Evolutionary conservation across 2,888 invertebrate species (phyloP).

Genomic region (Andrena camellia): DNA sequence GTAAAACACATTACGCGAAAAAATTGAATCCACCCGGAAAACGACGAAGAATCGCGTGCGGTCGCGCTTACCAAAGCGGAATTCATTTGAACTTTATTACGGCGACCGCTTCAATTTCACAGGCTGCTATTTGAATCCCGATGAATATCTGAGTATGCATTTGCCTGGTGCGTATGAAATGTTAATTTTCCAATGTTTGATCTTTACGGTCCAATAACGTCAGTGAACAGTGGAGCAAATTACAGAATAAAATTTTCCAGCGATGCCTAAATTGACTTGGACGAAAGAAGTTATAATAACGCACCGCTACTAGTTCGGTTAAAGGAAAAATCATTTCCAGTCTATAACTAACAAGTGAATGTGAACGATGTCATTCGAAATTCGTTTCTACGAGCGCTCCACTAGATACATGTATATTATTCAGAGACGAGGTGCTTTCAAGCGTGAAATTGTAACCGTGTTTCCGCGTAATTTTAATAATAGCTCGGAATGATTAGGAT

Average conservation of each 20-base stretch:
- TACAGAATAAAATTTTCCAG: not conserved
- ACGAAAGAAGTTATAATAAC: not conserved
- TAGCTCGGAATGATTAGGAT: constrained; percentile 34
- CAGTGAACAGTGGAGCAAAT: not conserved
- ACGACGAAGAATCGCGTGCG: not conserved
- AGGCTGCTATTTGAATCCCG: not conserved
- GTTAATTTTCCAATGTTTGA: not conserved
- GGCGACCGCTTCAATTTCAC: not conserved
- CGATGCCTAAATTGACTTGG: not conserved
- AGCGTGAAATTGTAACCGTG: constrained; percentile 15
- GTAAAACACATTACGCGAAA: not conserved
- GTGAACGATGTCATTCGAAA: not conserved
- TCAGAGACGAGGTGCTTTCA: not conserved
- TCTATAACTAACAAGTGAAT: not conserved
- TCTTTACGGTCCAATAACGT: not conserved
- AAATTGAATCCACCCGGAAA: constrained; percentile 5
- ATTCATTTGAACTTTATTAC: constrained; percentile 14
- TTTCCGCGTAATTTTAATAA: constrained; percentile 38
- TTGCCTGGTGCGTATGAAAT: not conserved
- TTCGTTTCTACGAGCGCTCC: not conserved
- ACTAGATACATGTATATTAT: not conserved
- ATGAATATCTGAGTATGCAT: not conserved
- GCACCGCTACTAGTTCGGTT: not conserved
- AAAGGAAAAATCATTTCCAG: not conserved
- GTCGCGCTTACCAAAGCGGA: not conserved